Evolutionary conservation across 2,888 invertebrate species (phyloP), one percentile per base, ranked within the genome.

Genomic region (Scelioninae gen. 2): DNA sequence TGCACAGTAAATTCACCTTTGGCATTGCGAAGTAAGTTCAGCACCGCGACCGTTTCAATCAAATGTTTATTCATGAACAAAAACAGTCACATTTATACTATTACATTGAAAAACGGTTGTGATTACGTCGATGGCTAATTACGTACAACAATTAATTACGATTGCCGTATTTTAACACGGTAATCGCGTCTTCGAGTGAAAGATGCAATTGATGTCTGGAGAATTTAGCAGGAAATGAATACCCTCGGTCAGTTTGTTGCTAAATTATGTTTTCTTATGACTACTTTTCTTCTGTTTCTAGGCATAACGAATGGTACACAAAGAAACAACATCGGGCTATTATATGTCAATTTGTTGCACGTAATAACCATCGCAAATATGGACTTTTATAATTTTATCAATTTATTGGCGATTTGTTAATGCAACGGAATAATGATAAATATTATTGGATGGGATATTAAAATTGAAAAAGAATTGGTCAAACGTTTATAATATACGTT

Each of bases 1-100:
- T 57, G 19, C 31, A 31, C 18, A 43, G 31, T 35, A 13, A 43
- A 57, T 43, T 57, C 5, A 35, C 0, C 31, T 22, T 60, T 57
- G 35, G 16, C 22, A 18, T 46, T 13, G 33, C 37, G 10, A 25
- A 37, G 37, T 25, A 31, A 25, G 46, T 46, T 60, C 28, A 37
- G 11, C 45, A n/a, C n/a, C 2, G 45, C 16, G 46, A 60, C 25
- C 22, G 7, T 37, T 46, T 46, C 10, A 48, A 61, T 39, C 31
- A 63, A 60, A 53, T 53, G 35, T 45, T 64, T 64, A 64, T 64
- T 64, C 52, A 53, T 64, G 53, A 64, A 35, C 45, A 55, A 55
- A 65, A 55, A 46, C 37, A 39, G 31, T 55, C 45, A 18, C 37
- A 35, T 28, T 46, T n/a, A 11, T 7, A 67, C 4, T 46, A 57